phyloP scores from a whole-genome alignment of 2,113 vertebrate genomes.

The Pelmatolapia mariae region DNA sequence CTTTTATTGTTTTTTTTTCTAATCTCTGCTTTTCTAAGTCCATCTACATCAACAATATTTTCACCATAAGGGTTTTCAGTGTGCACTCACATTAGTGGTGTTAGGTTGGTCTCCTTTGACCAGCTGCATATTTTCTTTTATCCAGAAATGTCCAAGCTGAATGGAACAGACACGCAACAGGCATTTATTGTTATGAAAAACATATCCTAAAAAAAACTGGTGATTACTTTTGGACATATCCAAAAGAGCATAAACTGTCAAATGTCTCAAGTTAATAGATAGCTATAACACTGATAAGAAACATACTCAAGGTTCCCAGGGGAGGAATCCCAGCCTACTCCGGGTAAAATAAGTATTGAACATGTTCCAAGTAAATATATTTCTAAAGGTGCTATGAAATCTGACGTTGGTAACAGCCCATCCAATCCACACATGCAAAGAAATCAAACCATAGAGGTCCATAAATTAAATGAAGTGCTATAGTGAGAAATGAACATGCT shows the following conservation, averaged over 20 bases:
- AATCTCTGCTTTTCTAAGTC: not conserved
- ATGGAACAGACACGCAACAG: not conserved
- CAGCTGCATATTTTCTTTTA: not conserved
- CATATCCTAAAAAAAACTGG: not conserved
- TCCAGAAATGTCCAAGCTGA: not conserved
- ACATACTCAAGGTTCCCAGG: not conserved
- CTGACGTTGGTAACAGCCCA: not conserved
- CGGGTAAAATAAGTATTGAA: not conserved
- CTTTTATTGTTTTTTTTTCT: not conserved
- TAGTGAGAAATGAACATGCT: not conserved
- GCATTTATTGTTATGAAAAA: not conserved
- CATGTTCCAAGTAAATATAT: not conserved
- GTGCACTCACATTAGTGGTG: not conserved
- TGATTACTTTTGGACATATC: not conserved
- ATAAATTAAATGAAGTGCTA: not conserved
- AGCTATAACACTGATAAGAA: not conserved
- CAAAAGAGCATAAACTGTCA: not conserved
- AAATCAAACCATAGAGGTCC: not conserved
- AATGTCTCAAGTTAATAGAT: not conserved
- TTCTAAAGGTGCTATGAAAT: not conserved
- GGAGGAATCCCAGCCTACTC: not conserved
- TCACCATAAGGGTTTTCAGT: not conserved
- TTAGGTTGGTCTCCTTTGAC: not conserved
- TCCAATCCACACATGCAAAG: not conserved
- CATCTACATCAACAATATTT: not conserved